These are phyloP conservation scores for Selenia dentaria DNA, from an alignment of 2,888 invertebrate species.

Conservation along the genomic window DNA sequence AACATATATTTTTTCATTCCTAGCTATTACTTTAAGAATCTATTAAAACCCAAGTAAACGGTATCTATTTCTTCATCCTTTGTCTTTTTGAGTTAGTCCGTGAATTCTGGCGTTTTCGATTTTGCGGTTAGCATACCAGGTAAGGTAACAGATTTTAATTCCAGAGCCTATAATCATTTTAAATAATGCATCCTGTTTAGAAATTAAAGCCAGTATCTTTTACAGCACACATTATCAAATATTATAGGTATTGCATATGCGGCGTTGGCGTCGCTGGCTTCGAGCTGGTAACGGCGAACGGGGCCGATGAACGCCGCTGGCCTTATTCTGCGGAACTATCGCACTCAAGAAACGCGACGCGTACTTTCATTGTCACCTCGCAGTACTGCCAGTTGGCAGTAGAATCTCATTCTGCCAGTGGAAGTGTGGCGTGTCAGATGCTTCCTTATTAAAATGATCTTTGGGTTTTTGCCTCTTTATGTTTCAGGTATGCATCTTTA, in stretches of 20 bases:
- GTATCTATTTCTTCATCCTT: too few relatives aligned
- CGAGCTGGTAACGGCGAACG: constrained; percentile 44
- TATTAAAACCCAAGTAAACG: too few relatives aligned
- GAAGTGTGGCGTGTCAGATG: constrained; percentile 4
- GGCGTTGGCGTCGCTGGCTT: constrained; percentile 25
- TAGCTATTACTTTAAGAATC: too few relatives aligned
- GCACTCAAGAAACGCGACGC: constrained; percentile 75
- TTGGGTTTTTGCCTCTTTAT: background rate
- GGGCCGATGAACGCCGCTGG: constrained; percentile 81
- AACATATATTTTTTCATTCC: background rate
- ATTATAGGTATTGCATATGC: constrained; percentile 33
- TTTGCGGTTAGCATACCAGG: too few relatives aligned
- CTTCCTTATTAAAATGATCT: background rate
- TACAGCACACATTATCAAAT: constrained; percentile 29
- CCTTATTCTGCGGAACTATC: constrained; percentile 79
- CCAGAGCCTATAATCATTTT: constrained; percentile 13
- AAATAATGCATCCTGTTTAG: constrained; percentile 23
- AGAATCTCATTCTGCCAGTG: constrained; percentile 14
- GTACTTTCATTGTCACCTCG: constrained; percentile 82
- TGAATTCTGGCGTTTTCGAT: too few relatives aligned
- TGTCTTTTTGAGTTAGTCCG: too few relatives aligned
- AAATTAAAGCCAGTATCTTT: constrained; percentile 18
- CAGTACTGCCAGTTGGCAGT: constrained; percentile 35
- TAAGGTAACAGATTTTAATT: background rate
- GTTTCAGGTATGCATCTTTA: too few relatives aligned